phyloP scores from a whole-genome alignment of 2,113 vertebrate genomes.

The Todiramphus chloris region DNA sequence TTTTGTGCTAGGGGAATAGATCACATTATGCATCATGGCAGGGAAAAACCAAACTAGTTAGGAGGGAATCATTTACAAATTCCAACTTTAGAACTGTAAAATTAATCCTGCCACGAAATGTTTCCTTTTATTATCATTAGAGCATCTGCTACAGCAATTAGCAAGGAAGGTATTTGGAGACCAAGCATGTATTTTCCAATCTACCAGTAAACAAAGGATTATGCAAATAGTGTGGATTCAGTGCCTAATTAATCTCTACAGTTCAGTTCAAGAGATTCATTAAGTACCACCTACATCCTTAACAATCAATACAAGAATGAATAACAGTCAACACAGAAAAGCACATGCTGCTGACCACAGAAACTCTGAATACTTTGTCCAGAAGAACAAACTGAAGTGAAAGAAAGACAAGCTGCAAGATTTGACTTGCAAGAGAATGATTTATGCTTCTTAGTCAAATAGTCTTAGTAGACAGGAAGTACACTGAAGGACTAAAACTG shows the following conservation, averaged over 20 bases:
- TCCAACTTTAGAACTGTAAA: constrained; percentile 37
- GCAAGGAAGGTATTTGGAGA: constrained; percentile 55
- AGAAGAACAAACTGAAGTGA: not conserved
- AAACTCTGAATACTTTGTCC: not conserved
- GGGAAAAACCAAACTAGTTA: constrained; percentile 4
- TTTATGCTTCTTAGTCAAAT: constrained; percentile 45
- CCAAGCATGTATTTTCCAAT: constrained; percentile 54
- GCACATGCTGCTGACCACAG: not conserved
- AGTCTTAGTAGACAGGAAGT: constrained; percentile 10
- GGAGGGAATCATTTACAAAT: constrained; percentile 24
- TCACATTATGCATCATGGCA: not conserved
- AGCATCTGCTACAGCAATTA: constrained; percentile 57
- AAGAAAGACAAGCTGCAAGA: constrained; percentile 3
- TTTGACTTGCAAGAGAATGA: constrained; percentile 43
- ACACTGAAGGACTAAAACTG: constrained; percentile 19
- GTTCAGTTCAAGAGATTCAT: constrained; percentile 47
- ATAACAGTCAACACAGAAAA: not conserved
- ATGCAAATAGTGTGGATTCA: constrained; percentile 65
- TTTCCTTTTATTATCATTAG: constrained; percentile 57
- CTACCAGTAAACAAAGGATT: constrained; percentile 66
- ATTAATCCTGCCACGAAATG: constrained; percentile 37
- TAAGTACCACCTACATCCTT: constrained; percentile 24
- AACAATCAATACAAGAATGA: constrained; percentile 17
- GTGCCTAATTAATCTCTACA: constrained; percentile 56
- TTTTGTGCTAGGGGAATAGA: constrained; percentile 16